Percentiles rank a stretch among this genome's conserved stretches.
Conservation (phyloP, 2,113 vertebrate species). For the Sebastes fasciatus region DNA sequence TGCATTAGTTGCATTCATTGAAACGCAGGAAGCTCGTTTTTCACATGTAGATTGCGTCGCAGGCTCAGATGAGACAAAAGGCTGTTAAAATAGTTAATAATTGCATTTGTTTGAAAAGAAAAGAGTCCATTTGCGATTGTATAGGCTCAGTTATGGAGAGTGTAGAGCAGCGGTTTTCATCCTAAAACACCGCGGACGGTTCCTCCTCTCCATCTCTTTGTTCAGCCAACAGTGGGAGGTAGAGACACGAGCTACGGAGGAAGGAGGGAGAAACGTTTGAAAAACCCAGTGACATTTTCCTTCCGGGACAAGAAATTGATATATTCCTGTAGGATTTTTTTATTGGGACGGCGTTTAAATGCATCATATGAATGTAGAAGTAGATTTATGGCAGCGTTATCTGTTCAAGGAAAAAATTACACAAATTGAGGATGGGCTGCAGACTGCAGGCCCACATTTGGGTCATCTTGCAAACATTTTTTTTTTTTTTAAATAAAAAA, state of each 20-base stretch:
- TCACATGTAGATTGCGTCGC: conserved; percentile 63
- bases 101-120: conserved; percentile 44
- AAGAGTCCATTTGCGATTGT: conserved; percentile 68
- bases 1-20: conserved; percentile 48
- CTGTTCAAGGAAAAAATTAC: not conserved
- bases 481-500: not conserved
- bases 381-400: not conserved
- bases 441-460: conserved; percentile 1
- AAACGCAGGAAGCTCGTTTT: conserved; percentile 57
- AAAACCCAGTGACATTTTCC: conserved; percentile 80
- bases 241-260: conserved; percentile 29
- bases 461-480: not conserved
- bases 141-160: conserved; percentile 58
- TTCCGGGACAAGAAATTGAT: conserved; percentile 79
- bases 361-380: not conserved
- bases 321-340: conserved; percentile 40
- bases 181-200: conserved; percentile 54
- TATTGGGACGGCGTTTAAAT: conserved; percentile 5
- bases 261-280: conserved; percentile 65
- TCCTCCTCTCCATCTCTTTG: conserved; percentile 84
- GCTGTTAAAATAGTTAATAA: conserved; percentile 56
- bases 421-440: not conserved
- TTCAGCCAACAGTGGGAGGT: conserved; percentile 86
- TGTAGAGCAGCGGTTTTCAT: conserved; percentile 46
- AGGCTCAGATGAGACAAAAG: conserved; percentile 13